Evolutionary conservation across 2,113 vertebrate genomes (phyloP).

Genomic region (Oreochromis tanganicae): DNA sequence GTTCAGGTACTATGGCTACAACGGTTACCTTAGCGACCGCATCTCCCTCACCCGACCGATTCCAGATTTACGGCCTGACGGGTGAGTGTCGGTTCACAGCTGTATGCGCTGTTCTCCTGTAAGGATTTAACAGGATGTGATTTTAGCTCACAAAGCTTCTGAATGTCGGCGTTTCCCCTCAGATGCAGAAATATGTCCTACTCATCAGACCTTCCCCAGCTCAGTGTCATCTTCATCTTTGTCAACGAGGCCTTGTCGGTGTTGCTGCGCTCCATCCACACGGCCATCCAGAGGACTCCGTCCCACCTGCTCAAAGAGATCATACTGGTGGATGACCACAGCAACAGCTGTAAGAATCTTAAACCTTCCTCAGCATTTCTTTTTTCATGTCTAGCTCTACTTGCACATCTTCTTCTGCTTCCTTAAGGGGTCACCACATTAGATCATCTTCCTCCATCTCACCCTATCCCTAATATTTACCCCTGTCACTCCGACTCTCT

Average conservation of each 20-base stretch:
- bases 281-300: slow-evolving; percentile 85
- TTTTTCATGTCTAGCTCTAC: background rate
- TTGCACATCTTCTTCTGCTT: background rate
- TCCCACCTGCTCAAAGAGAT: slow-evolving; percentile 91
- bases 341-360: slow-evolving; percentile 79
- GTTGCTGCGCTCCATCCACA: slow-evolving; percentile 89
- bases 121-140: background rate
- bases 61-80: slow-evolving; percentile 85
- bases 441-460: background rate
- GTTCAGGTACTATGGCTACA: slow-evolving; percentile 96
- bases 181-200: slow-evolving; percentile 92
- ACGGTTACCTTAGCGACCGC: slow-evolving; percentile 93
- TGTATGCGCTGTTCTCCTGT: background rate
- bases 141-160: background rate
- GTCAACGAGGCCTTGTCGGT: slow-evolving; percentile 93
- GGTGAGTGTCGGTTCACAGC: slow-evolving; percentile 66
- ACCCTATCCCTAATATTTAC: background rate
- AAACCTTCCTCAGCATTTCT: background rate
- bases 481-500: background rate
- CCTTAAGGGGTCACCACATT: background rate
- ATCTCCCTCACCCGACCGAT: slow-evolving; percentile 83
- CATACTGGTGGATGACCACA: slow-evolving; percentile 93
- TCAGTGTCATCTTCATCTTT: slow-evolving; percentile 95
- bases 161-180: background rate
- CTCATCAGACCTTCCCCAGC: slow-evolving; percentile 84